phyloP scores from a whole-genome alignment of 2,888 invertebrate genomes.

The Odontothrips loti region DNA sequence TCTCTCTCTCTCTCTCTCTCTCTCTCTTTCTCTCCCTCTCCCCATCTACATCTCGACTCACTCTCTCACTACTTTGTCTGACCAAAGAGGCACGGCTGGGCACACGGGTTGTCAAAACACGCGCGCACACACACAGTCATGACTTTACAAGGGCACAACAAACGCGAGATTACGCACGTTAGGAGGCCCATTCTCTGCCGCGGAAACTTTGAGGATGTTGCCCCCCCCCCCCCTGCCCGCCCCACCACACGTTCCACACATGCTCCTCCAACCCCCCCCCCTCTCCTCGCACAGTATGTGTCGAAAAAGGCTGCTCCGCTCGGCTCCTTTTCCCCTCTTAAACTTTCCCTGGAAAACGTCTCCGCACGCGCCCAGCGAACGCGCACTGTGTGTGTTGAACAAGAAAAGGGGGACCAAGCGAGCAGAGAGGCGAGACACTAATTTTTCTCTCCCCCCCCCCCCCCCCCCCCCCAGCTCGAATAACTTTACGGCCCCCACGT shows the following conservation, averaged over 20 bases:
- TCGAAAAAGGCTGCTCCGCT: slow-evolving; percentile 12
- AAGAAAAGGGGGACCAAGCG: neutral
- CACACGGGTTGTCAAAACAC: neutral
- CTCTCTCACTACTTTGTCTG: no score
- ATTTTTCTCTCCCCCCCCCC: neutral
- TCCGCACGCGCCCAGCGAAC: neutral
- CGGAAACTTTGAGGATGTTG: neutral
- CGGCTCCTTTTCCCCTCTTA: neutral
- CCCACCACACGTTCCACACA: neutral
- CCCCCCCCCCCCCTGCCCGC: neutral
- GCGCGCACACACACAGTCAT: neutral
- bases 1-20: no score
- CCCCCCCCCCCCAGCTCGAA: neutral
- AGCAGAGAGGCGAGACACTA: neutral
- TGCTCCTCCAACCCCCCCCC: neutral
- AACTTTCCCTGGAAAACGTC: slow-evolving; percentile 19
- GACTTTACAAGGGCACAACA: slow-evolving; percentile 21
- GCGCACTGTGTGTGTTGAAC: neutral
- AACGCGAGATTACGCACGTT: slow-evolving; percentile 18
- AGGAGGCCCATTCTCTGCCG: neutral
- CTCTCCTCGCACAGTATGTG: neutral
- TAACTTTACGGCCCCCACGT: slow-evolving; percentile 1
- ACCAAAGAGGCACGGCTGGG: no score
- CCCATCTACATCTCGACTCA: no score
- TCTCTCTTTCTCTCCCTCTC: no score